Conservation (phyloP, 2,113 vertebrate genomes). For the Parus major region DNA sequence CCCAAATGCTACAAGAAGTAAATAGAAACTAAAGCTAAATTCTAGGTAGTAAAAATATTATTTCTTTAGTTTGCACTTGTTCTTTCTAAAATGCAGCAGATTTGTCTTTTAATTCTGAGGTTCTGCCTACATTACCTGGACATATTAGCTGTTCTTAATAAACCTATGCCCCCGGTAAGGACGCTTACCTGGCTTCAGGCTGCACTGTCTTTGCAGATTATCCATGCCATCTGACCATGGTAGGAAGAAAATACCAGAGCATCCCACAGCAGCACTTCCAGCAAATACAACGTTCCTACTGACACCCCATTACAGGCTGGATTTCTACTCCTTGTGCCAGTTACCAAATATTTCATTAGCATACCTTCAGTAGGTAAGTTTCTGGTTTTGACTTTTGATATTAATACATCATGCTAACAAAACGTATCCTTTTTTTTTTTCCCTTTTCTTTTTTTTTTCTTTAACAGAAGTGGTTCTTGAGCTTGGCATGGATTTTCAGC, state of each 20-base stretch:
- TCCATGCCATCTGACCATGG: background rate
- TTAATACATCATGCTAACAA: background rate
- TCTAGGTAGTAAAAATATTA: background rate
- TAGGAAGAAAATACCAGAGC: background rate
- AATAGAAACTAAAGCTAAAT: constrained; percentile 8
- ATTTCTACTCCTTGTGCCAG: background rate
- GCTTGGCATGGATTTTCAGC: background rate
- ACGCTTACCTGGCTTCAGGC: background rate
- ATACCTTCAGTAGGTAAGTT: background rate
- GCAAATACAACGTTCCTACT: background rate
- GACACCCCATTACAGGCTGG: background rate
- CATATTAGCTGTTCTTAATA: background rate
- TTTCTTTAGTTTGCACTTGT: constrained; percentile 45
- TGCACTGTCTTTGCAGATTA: background rate
- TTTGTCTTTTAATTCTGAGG: background rate
- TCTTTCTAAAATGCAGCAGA: constrained; percentile 7
- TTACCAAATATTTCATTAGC: background rate
- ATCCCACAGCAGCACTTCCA: background rate
- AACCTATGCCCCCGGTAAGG: background rate
- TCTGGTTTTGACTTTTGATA: background rate
- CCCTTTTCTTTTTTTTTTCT: background rate
- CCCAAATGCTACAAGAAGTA: constrained; percentile 59
- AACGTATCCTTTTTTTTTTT: background rate
- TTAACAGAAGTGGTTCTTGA: background rate
- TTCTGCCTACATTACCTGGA: background rate